Percentiles rank a stretch among this genome's conserved stretches.
Conservation (phyloP, 2,113 vertebrate genomes). For the sheep (Ovis aries) region DNA sequence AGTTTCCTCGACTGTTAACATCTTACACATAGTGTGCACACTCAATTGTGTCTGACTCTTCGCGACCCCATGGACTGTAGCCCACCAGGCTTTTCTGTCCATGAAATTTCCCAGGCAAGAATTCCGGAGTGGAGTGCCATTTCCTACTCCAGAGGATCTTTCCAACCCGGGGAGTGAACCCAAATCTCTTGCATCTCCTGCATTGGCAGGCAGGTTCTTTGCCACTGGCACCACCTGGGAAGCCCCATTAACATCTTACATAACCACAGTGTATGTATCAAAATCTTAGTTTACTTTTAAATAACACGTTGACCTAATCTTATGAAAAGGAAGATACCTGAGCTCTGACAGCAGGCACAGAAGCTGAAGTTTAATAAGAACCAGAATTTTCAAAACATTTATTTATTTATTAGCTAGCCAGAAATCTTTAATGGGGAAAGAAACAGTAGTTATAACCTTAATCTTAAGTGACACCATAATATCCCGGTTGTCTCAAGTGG, state of each 20-base stretch:
- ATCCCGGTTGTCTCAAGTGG: neutral
- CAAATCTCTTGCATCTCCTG: neutral
- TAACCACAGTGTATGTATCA: neutral
- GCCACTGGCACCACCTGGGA: neutral
- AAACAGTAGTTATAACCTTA: neutral
- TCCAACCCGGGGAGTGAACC: neutral
- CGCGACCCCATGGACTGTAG: accelerated
- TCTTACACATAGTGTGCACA: neutral
- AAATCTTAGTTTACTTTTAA: neutral
- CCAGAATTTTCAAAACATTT: neutral
- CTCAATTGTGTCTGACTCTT: neutral
- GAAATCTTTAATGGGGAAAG: neutral
- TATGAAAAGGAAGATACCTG: neutral
- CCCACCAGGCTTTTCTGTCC: neutral
- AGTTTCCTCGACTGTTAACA: neutral
- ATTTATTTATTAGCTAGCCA: neutral
- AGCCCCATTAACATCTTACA: neutral
- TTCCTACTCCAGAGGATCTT: neutral
- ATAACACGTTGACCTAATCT: neutral
- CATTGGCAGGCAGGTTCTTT: neutral
- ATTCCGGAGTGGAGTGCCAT: neutral
- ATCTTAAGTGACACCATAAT: neutral
- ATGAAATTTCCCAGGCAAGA: neutral
- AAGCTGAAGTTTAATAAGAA: neutral
- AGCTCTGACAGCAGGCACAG: neutral